Evolutionary conservation across 2,113 vertebrate species (phyloP).

Genomic region (Poeciliopsis occidentalis): DNA sequence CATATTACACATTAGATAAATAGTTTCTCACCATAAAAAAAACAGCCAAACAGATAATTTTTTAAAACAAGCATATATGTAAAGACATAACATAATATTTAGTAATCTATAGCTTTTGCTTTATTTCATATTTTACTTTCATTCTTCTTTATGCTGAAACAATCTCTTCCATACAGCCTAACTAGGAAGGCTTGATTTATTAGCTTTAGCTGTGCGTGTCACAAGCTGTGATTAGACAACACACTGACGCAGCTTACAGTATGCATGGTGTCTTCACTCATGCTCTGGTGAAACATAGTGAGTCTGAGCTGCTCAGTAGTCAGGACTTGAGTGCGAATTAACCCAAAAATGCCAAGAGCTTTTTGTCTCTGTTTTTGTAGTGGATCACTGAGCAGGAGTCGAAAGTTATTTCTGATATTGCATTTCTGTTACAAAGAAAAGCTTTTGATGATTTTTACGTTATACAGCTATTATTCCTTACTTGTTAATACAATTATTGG

Average conservation of each 20-base stretch:
- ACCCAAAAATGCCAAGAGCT: conserved; percentile 69
- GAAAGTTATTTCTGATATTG: not conserved
- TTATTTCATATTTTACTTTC: not conserved
- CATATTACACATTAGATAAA: not conserved
- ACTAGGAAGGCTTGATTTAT: conserved; percentile 51
- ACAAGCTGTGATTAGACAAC: conserved; percentile 15
- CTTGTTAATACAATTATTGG: too few species aligned
- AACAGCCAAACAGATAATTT: not conserved
- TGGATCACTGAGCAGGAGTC: conserved; percentile 20
- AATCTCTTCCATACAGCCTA: conserved; percentile 3
- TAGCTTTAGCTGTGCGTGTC: conserved; percentile 24
- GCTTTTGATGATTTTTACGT: too few species aligned
- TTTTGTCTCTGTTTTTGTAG: conserved; percentile 19
- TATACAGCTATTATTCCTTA: too few species aligned
- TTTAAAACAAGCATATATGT: not conserved
- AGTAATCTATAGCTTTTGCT: not conserved
- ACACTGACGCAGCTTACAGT: conserved; percentile 4
- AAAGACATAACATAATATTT: not conserved
- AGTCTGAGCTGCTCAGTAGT: conserved; percentile 34
- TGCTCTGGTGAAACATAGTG: conserved; percentile 7
- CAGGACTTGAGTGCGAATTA: conserved; percentile 42
- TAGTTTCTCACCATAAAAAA: not conserved
- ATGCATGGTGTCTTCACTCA: not conserved
- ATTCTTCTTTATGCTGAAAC: not conserved
- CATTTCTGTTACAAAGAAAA: not conserved